phyloP scores from a whole-genome alignment of 37 sponge, comb jelly and placozoan species.

The Oscarella lobularis region DNA sequence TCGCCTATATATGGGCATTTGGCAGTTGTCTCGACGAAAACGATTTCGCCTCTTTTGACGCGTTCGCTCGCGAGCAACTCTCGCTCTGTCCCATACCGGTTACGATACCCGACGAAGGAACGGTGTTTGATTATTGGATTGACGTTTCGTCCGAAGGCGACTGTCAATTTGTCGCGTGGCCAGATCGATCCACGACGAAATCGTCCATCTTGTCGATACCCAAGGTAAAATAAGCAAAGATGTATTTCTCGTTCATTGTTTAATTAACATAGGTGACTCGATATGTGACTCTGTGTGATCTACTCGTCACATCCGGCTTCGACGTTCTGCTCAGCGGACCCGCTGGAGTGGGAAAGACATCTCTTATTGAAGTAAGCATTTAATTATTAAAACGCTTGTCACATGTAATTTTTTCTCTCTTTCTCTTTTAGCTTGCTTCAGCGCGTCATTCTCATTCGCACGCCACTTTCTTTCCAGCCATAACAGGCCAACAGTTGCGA shows the following conservation, averaged over 20 bases:
- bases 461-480: too few species aligned
- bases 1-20: not conserved
- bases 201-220: not conserved
- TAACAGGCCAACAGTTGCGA: too few species aligned
- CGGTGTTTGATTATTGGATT: not conserved
- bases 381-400: too few species aligned
- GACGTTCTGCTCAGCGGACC: not conserved
- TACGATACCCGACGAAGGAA: not conserved
- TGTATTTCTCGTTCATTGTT: not conserved
- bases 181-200: not conserved
- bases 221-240: too few species aligned
- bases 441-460: too few species aligned
- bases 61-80: not conserved
- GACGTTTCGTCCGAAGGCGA: not conserved
- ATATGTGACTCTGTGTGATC: not conserved
- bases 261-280: not conserved
- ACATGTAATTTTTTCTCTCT: too few species aligned
- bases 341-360: not conserved
- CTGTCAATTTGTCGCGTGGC: not conserved
- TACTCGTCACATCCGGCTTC: not conserved
- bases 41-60: not conserved
- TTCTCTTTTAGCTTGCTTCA: too few species aligned
- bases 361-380: not conserved
- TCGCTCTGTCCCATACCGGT: not conserved
- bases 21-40: not conserved